Conservation (phyloP, 1,140 invertebrate genomes). For the Drosophila oshimai region DNA sequence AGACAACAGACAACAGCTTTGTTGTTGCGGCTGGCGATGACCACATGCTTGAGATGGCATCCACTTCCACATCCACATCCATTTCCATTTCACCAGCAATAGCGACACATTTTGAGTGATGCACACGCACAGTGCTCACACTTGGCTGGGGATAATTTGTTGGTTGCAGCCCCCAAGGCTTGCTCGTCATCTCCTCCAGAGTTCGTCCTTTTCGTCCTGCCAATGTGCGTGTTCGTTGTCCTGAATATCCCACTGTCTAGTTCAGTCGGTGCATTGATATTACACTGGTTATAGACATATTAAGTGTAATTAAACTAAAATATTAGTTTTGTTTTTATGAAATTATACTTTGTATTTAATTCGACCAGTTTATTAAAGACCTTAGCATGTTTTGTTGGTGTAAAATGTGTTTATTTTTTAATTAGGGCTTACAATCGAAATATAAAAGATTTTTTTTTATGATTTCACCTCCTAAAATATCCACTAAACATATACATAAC, state of each 20-base stretch:
- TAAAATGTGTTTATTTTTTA: background rate
- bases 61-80: conserved; percentile 27
- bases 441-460: background rate
- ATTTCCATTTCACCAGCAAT: conserved; percentile 22
- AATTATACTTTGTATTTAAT: too few relatives aligned
- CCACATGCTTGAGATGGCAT: conserved; percentile 75
- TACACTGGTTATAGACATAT: background rate
- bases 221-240: conserved; percentile 19
- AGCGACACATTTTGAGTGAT: conserved; percentile 70
- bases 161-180: conserved; percentile 51
- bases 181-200: conserved; percentile 22
- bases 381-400: too few relatives aligned
- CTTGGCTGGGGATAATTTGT: conserved; percentile 66
- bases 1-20: conserved; percentile 60
- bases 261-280: conserved; percentile 25
- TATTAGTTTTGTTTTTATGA: background rate
- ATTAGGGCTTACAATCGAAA: background rate
- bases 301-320: too few relatives aligned
- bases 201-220: conserved; percentile 25
- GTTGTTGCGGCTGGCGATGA: conserved; percentile 49
- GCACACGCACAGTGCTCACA: conserved; percentile 67
- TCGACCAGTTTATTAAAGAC: too few relatives aligned
- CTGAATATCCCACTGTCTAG: background rate
- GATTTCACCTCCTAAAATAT: too few relatives aligned
- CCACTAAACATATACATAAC: background rate